A percentile compares a stretch with the other conserved stretches of the same genome.
Conservation (phyloP, 1,140 invertebrate species). For the Drosophila littoralis region DNA sequence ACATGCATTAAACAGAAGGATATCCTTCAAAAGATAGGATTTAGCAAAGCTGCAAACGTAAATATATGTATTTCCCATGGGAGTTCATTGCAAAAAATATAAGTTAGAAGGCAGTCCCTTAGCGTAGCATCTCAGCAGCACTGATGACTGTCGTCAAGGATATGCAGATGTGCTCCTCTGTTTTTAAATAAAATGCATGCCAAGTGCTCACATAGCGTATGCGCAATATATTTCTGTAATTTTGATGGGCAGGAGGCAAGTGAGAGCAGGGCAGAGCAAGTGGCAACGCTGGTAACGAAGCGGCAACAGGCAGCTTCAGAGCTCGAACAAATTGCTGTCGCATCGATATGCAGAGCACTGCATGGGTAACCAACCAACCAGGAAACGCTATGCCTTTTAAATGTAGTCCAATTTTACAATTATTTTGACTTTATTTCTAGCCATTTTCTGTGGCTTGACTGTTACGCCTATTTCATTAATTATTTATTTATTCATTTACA, state of each 20-base stretch:
- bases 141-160: constrained; percentile 35
- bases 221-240: constrained; percentile 53
- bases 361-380: background rate
- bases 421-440: constrained; percentile 26
- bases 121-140: constrained; percentile 45
- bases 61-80: background rate
- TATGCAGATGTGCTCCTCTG: constrained; percentile 61
- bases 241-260: constrained; percentile 22
- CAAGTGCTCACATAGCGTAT: constrained; percentile 55
- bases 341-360: constrained; percentile 8
- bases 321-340: constrained; percentile 17
- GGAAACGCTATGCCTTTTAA: background rate
- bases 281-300: background rate
- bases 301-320: constrained; percentile 13
- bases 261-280: constrained; percentile 5
- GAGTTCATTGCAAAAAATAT: background rate
- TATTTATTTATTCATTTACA: constrained; percentile 77
- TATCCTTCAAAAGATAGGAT: background rate
- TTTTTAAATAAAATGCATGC: constrained; percentile 57
- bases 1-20: background rate
- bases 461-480: constrained; percentile 49
- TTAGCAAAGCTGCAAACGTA: background rate
- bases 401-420: background rate
- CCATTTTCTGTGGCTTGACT: constrained; percentile 45
- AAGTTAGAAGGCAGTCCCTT: constrained; percentile 25